phyloP scores from a whole-genome alignment of 2,888 invertebrate species.

The Idaea biselata region DNA sequence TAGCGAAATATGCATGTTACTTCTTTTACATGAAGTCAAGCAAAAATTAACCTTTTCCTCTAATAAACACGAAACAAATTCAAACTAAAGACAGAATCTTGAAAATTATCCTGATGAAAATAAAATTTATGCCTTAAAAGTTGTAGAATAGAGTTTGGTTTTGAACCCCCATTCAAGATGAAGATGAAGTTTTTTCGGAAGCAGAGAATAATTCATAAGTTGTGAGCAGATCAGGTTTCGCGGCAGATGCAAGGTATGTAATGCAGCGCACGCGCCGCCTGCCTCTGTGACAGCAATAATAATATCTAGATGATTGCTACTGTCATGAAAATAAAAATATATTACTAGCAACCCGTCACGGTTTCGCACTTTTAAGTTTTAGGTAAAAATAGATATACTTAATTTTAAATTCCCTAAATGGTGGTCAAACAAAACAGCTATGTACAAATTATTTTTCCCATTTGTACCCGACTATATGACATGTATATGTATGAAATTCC shows the following conservation, averaged over 20 bases:
- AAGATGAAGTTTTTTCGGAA: slow-evolving; percentile 59
- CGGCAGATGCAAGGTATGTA: slow-evolving; percentile 61
- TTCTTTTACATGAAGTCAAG: slow-evolving; percentile 48
- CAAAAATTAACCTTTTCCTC: slow-evolving; percentile 12
- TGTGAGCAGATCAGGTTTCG: slow-evolving; percentile 74
- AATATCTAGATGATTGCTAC: slow-evolving; percentile 27
- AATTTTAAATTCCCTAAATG: too few relatives aligned
- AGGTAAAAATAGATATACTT: too few relatives aligned
- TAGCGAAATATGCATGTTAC: slow-evolving; percentile 64
- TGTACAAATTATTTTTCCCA: too few relatives aligned
- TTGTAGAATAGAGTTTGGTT: slow-evolving; percentile 34
- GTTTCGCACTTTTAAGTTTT: too few relatives aligned
- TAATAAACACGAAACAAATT: slow-evolving; percentile 19
- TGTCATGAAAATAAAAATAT: neutral
- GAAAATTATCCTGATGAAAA: neutral
- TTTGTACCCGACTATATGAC: too few relatives aligned
- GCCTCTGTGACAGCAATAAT: slow-evolving; percentile 16
- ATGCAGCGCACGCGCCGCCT: slow-evolving; percentile 63
- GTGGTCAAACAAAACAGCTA: too few relatives aligned
- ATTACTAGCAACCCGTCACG: too few relatives aligned
- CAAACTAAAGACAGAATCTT: slow-evolving; percentile 2
- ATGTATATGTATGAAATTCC: too few relatives aligned
- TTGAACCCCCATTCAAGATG: slow-evolving; percentile 28
- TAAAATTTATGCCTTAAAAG: slow-evolving; percentile 18
- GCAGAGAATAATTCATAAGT: slow-evolving; percentile 68